Conservation (phyloP, 2,888 invertebrate genomes). For the Cephus sareptanus region DNA sequence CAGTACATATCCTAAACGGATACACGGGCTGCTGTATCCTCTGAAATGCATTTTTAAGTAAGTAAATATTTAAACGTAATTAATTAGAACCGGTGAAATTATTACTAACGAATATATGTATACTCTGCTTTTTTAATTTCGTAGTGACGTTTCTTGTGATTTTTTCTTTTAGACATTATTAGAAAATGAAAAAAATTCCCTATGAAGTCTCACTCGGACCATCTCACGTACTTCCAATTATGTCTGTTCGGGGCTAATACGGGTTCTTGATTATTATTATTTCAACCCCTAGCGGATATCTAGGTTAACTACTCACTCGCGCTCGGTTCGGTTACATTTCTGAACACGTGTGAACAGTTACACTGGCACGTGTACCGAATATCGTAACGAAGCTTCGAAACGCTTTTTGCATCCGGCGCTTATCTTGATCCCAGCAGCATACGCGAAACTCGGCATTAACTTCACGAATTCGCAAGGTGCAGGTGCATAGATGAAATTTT, state of each 20-base stretch:
- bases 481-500: not conserved
- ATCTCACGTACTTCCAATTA: not conserved
- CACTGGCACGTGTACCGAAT: not conserved
- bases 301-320: not conserved
- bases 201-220: not conserved
- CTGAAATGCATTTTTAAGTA: conserved; percentile 14
- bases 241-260: not conserved
- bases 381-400: not conserved
- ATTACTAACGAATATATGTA: not conserved
- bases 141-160: not conserved
- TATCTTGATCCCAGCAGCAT: not conserved
- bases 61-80: not conserved
- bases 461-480: not conserved
- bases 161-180: no score
- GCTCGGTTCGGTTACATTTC: not conserved
- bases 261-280: not conserved
- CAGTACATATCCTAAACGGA: not conserved
- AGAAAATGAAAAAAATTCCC: not conserved
- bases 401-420: not conserved
- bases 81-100: not conserved
- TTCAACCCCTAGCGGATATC: not conserved
- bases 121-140: not conserved
- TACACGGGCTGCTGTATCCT: not conserved
- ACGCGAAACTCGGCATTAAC: not conserved
- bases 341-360: not conserved